A percentile compares a stretch with the other conserved stretches of the same genome.
Evolutionary conservation across 2,113 vertebrate genomes (phyloP).

Genomic region (Puma concolor): DNA sequence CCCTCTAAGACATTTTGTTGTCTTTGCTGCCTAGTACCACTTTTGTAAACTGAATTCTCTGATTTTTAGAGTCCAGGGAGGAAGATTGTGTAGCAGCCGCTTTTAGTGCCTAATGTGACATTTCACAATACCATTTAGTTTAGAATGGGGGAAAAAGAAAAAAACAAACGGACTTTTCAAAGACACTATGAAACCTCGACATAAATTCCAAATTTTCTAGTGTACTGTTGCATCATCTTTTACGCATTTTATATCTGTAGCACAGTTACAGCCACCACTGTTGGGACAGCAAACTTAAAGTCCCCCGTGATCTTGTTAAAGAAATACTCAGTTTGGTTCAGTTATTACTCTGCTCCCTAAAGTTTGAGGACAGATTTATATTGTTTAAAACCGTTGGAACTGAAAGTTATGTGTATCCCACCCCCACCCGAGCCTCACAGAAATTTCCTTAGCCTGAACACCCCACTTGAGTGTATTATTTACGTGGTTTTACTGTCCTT

Average conservation of each 20-base stretch:
- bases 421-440: background rate
- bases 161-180: background rate
- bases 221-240: background rate
- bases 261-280: background rate
- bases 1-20: constrained; percentile 19
- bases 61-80: background rate
- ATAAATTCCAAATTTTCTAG: background rate
- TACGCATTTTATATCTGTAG: background rate
- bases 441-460: background rate
- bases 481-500: background rate
- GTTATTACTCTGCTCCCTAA: background rate
- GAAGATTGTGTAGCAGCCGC: background rate
- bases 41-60: constrained; percentile 35
- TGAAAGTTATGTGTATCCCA: background rate
- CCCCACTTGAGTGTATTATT: background rate
- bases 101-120: background rate
- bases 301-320: background rate
- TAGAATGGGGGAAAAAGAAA: background rate
- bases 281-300: background rate
- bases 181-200: background rate
- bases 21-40: background rate
- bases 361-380: background rate
- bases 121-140: constrained; percentile 23
- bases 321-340: background rate
- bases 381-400: background rate